These are phyloP conservation scores for Potorous gilbertii DNA, from an alignment of 2,797 vertebrate genomes.

Conservation along the genomic window DNA sequence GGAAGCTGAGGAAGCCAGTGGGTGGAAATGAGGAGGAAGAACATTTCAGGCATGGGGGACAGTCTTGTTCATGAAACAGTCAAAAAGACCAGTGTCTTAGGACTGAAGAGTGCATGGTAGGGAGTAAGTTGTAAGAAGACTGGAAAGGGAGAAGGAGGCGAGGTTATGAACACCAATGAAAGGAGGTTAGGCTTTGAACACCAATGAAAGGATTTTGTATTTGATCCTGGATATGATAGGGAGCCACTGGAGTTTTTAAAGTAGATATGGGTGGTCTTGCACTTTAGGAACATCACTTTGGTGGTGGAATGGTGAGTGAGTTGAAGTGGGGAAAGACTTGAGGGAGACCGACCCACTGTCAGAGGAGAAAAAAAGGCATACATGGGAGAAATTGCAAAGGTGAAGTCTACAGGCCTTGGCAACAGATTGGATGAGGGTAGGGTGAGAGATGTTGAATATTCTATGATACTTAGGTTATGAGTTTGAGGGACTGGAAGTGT, in stretches of 20 bases:
- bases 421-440: background rate
- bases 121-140: background rate
- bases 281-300: background rate
- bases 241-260: background rate
- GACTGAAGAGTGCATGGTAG: background rate
- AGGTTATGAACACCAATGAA: background rate
- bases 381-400: background rate
- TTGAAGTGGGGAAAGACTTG: background rate
- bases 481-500: background rate
- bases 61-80: background rate
- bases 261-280: background rate
- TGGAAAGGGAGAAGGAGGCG: background rate
- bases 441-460: background rate
- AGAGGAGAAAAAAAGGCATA: background rate
- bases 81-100: background rate
- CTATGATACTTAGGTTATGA: background rate
- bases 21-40: background rate
- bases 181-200: background rate
- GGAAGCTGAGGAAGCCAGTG: background rate
- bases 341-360: background rate
- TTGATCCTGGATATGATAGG: background rate
- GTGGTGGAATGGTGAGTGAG: background rate
- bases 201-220: background rate
- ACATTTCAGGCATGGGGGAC: background rate
- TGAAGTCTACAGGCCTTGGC: background rate